phyloP scores from a whole-genome alignment of 2,797 vertebrate genomes.

The Ataeniobius toweri region DNA sequence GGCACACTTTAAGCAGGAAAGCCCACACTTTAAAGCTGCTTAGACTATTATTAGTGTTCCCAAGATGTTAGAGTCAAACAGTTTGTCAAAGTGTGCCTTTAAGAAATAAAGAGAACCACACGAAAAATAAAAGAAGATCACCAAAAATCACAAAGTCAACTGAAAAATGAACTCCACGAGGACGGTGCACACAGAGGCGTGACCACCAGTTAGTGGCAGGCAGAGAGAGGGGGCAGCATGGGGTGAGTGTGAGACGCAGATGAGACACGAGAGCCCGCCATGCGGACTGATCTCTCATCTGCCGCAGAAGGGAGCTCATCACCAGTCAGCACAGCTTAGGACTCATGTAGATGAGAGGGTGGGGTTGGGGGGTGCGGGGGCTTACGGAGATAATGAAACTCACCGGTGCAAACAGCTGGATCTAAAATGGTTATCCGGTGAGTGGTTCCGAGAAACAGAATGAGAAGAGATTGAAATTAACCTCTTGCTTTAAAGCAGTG shows the following conservation, averaged over 20 bases:
- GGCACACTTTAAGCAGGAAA: slow-evolving; percentile 59
- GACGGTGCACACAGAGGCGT: slow-evolving; percentile 60
- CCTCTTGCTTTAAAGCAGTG: slow-evolving; percentile 30
- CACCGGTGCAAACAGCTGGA: slow-evolving; percentile 99
- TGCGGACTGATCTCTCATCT: slow-evolving; percentile 50
- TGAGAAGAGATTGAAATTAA: slow-evolving; percentile 80
- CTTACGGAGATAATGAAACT: slow-evolving; percentile 87
- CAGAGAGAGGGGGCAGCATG: slow-evolving; percentile 46
- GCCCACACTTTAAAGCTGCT: slow-evolving; percentile 2
- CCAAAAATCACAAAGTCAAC: slow-evolving; percentile 52
- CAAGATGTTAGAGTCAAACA: slow-evolving; percentile 1
- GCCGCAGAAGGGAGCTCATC: slow-evolving; percentile 55
- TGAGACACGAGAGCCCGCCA: slow-evolving; percentile 64
- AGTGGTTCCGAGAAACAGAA: slow-evolving; percentile 94
- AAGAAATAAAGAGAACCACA: slow-evolving; percentile 54
- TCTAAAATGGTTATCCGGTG: slow-evolving; percentile 97
- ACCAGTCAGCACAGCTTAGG: slow-evolving; percentile 67
- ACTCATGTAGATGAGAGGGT: slow-evolving; percentile 71
- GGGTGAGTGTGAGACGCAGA: slow-evolving; percentile 64
- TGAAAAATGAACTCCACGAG: slow-evolving; percentile 52
- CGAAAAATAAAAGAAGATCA: slow-evolving; percentile 20
- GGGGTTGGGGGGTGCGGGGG: slow-evolving; percentile 68
- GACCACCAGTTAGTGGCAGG: slow-evolving; percentile 72
- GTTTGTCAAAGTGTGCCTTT: slow-evolving; percentile 68
- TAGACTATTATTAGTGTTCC: slow-evolving; percentile 29